Base-by-base conservation (phyloP, 1,140 invertebrate species). In the Sipha flava region DNA sequence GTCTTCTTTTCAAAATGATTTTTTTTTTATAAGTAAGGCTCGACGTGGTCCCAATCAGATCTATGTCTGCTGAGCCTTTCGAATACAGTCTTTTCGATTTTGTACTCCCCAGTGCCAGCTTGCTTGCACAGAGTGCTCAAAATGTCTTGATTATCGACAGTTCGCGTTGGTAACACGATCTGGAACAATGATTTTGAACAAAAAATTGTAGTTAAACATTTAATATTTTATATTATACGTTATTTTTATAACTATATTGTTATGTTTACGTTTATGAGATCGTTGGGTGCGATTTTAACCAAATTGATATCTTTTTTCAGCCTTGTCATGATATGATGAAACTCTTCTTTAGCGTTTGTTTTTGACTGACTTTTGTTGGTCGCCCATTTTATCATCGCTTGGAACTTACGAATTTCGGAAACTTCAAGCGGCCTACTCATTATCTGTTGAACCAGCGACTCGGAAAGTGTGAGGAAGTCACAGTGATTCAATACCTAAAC, bases 71-170 rank as follows among this genome's bases (percentile, higher is more conserved):
- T 91, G 83, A 95, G 87, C 83, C 92, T 90, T 85, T 92, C 92
- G 81, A 97, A 85, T 83, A 93, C 94, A 62, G 90, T 90, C 84
- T 95, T 94, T 84, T 96, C 93, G 83, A 96, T 94, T 43, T 94
- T 89, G 86, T 95, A 97, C 88, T 95, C 96, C 21, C 95, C 95
- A 1, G 94, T 91, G 85, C 95, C 95, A 43, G 95, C 94, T 87
- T 97, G 95, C 84, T 92, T 93, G 92, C 96, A 95, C 31, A 97
- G 87, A 0, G 95, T 97, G 85, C 96, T 94, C 80, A 97, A 88
- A 81, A 97, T 97, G 40, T 92, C 88, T 84, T 97, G 94, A 85
- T 97, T 95, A 84, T 93, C 95, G 82, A 97, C 95, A 18, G 95
- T 94, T 85, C 96, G 97, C 49, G 94, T 94, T 54, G 95, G 95